Conservation (phyloP, 2,888 invertebrate genomes). For the Eurytoma adleriae region DNA sequence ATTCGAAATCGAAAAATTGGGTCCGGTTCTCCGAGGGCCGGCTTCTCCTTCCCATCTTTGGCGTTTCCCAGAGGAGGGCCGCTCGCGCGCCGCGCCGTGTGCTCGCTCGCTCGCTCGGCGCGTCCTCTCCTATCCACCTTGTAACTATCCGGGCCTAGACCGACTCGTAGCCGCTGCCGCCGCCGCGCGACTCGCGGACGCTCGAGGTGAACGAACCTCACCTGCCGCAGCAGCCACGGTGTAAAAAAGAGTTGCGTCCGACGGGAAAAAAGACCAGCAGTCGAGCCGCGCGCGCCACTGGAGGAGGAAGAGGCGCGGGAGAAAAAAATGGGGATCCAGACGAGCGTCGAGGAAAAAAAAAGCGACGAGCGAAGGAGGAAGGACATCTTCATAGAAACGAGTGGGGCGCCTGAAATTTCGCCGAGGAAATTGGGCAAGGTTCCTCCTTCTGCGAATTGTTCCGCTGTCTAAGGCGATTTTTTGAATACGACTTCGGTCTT, state of each 20-base stretch:
- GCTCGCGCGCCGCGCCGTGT: background rate
- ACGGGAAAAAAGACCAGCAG: slow-evolving; percentile 51
- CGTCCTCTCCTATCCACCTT: slow-evolving; percentile 6
- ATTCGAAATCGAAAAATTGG: slow-evolving; percentile 30
- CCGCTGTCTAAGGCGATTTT: too few species aligned
- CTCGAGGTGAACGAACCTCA: slow-evolving; percentile 75
- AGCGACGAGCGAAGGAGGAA: slow-evolving; percentile 41
- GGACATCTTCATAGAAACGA: slow-evolving; percentile 40
- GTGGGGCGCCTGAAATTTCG: background rate
- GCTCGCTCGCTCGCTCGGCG: too few species aligned
- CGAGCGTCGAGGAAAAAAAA: slow-evolving; percentile 59
- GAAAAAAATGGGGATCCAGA: slow-evolving; percentile 52
- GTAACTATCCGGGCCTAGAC: slow-evolving; percentile 44
- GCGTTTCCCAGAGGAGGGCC: background rate
- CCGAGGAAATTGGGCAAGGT: slow-evolving; percentile 15
- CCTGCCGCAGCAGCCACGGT: slow-evolving; percentile 59
- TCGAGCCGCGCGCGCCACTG: slow-evolving; percentile 41
- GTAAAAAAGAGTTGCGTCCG: slow-evolving; percentile 58
- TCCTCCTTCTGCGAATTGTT: too few species aligned
- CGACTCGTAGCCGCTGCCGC: slow-evolving; percentile 26
- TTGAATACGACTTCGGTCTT: too few species aligned
- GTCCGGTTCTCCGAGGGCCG: slow-evolving; percentile 21
- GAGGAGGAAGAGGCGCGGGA: slow-evolving; percentile 43
- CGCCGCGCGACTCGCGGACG: slow-evolving; percentile 59
- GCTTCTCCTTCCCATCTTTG: slow-evolving; percentile 6